Evolutionary conservation across 2,888 invertebrate genomes (phyloP).

Genomic region (Netelia virgata): DNA sequence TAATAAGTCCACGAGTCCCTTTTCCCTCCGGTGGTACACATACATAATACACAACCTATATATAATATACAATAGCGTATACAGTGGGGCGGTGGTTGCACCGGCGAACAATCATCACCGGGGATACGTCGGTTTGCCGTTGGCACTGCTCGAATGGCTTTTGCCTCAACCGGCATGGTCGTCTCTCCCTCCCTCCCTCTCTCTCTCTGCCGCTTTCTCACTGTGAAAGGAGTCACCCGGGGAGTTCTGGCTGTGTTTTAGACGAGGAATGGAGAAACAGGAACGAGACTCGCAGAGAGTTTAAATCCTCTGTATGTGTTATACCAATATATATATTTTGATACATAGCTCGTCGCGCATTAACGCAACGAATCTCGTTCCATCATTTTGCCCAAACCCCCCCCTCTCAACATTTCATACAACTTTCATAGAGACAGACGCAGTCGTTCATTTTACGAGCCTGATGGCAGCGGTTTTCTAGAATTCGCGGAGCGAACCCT

Average conservation of each 20-base stretch:
- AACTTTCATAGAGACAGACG: constrained; percentile 12
- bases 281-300: no score
- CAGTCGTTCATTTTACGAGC: constrained; percentile 18
- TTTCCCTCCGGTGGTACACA: not conserved
- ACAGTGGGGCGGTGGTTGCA: not conserved
- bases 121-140: constrained; percentile 39
- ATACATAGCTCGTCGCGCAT: not conserved
- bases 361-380: no score
- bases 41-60: not conserved
- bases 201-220: not conserved
- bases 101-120: constrained; percentile 43
- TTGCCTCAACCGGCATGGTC: not conserved
- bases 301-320: no score
- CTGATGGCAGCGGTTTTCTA: no score
- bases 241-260: constrained; percentile 21
- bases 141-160: constrained; percentile 60
- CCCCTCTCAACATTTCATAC: not conserved
- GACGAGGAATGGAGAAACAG: not conserved
- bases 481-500: no score
- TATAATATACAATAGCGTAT: constrained; percentile 2
- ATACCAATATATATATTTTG: not conserved
- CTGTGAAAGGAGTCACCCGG: constrained; percentile 30
- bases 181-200: not conserved
- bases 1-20: constrained; percentile 55
- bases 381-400: no score